Base-by-base conservation (phyloP, 2,797 vertebrate species). In the Buphagus erythrorhynchus region DNA sequence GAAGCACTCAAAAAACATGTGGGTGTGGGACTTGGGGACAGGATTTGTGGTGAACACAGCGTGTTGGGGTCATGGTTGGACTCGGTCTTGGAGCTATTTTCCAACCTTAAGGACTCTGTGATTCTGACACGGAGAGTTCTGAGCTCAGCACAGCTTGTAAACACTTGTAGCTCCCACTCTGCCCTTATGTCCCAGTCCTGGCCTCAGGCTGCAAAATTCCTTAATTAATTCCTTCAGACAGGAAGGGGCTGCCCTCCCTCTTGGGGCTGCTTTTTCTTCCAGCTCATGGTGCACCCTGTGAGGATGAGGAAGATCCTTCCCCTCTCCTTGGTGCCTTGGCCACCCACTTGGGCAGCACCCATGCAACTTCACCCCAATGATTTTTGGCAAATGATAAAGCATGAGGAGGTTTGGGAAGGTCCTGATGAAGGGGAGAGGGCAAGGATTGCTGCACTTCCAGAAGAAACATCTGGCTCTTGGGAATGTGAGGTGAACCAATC, bases 291-390 rank as follows among this genome's bases (percentile, higher is more conserved):
- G 65, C 19, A 35, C 38, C 14, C 52, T 35, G 16, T 10, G n/a
- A 58, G 55, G 51, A 16, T 4, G n/a, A 38, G 35, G 83, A 74
- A 19, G 9, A 20, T 40, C 54, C n/a, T 38, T 16, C 38, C 5
- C 4, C 7, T 54, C 36, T 75, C 38, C 54, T 40, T 2, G 48
- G 29, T 63, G 49, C 67, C 45, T 35, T 36, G 10, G 4, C 38
- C 2, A 11, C 52, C 52, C 18, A 1, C n/a, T 29, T 0, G 0
- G 40, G 25, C 65, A 83, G 11, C 1, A 3, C 6, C 31, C 51
- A 11, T 0, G 0, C 7, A 9, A 5, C 12, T 49, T 38, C 2
- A 35, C 28, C 74, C 40, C 7, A 1, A 0, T 2, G 9, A 12
- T 0, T 73, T 71, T 5, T 42, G 58, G 28, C n/a, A 69, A 71